Evolutionary conservation across 2,888 invertebrate genomes (phyloP), one percentile per base, ranked within the genome.

Genomic region (Acanthosepion lycidas): DNA sequence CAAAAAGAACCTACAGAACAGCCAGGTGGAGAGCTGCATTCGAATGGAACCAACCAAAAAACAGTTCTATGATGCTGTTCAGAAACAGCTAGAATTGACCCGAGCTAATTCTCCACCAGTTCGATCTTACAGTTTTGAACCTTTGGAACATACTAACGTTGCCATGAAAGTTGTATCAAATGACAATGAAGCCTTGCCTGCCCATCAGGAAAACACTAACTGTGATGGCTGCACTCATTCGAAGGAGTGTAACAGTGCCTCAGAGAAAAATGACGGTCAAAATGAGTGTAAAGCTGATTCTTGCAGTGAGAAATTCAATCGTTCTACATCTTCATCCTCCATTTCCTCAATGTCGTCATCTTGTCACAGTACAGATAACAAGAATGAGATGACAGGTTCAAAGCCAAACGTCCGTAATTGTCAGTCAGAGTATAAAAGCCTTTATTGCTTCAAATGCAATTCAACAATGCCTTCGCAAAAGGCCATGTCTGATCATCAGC

Each of bases 121-220:
- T 53, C 49, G 48, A 12, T 28, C n/a, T 6, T 93, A 53, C n/a
- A 93, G 93, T 51, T 93, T 93, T n/a, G 93, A 93, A 93, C 93
- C 93, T 6, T n/a, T 93, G 93, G 93, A 93, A 93, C 51, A 93
- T 93, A 93, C 93, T 6, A 15, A 93, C 6, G 93, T 93, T 23
- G 93, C 93, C 20, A n/a, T 93, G n/a, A 93, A 93, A 93, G 93
- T 93, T 18, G 53, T 93, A n/a, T 53, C 93, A 49, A 93, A n/a
- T 8, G 93, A 92, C 28, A 49, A 53, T 15, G 93, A 93, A 5
- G 51, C 23, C 6, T 51, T 26, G 12, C 51, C 93, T 53, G 51
- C 18, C 0, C n/a, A 93, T 12, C 23, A 51, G 5, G 53, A 93
- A 28, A 53, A 15, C 53, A 20, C 49, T 18, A 33, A 93, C 28